Conservation (phyloP, 1,140 invertebrate genomes). For the Halictus rubicundus region DNA sequence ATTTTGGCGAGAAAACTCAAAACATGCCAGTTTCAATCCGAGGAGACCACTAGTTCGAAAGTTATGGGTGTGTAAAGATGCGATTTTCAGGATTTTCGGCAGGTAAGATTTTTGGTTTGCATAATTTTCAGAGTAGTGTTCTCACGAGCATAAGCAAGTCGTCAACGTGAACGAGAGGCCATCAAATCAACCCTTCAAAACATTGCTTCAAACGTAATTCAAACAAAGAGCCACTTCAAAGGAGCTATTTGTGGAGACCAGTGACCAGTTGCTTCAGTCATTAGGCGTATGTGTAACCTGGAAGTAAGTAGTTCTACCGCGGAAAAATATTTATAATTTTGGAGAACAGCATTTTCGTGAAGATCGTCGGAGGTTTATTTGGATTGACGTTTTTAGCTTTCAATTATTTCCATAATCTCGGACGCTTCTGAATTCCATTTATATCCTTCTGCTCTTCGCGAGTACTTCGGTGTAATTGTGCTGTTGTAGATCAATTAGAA, state of each 20-base stretch:
- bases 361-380: neutral
- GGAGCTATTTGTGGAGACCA: constrained; percentile 14
- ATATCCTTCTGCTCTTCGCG: no score
- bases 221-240: constrained; percentile 29
- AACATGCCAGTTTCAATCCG: no score
- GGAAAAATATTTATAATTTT: constrained; percentile 22
- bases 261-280: neutral
- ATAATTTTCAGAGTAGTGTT: neutral
- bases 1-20: no score
- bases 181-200: constrained; percentile 14
- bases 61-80: no score
- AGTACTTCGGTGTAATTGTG: no score
- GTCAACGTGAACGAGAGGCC: neutral
- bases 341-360: neutral
- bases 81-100: no score
- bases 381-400: neutral
- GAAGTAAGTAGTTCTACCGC: constrained; percentile 1
- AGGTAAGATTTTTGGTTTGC: no score
- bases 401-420: neutral
- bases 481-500: no score
- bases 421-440: neutral
- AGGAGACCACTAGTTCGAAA: no score
- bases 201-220: constrained; percentile 6
- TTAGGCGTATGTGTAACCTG: neutral
- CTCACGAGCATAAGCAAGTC: neutral